These are phyloP conservation scores for Halictus rubicundus DNA, from an alignment of 1,140 invertebrate genomes.

Conservation along the genomic window DNA sequence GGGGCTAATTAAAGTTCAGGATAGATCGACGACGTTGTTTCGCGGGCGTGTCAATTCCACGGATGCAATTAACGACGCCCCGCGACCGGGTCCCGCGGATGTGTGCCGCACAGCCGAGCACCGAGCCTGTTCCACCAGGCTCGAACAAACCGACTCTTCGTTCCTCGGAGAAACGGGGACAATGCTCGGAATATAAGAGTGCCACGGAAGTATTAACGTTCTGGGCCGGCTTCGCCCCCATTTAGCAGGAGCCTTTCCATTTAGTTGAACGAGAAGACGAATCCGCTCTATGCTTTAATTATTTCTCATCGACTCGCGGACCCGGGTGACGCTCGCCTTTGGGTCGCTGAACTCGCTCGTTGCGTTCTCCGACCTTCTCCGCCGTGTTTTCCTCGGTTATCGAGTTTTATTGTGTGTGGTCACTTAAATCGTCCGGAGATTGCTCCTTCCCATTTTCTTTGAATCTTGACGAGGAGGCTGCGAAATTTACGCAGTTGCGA, in stretches of 20 bases:
- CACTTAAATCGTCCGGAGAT: too few relatives aligned
- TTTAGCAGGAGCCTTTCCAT: background rate
- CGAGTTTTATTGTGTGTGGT: too few relatives aligned
- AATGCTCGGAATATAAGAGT: background rate
- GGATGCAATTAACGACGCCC: background rate
- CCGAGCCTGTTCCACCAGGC: too few relatives aligned
- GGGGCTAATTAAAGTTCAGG: conserved; percentile 12
- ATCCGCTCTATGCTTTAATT: background rate
- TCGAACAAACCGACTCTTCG: background rate
- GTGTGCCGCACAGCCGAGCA: too few relatives aligned
- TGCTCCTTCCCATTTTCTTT: too few relatives aligned
- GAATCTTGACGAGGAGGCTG: too few relatives aligned
- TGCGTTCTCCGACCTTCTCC: too few relatives aligned
- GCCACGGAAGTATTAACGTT: background rate
- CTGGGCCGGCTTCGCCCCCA: background rate
- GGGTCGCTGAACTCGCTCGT: too few relatives aligned
- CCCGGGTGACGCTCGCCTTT: background rate
- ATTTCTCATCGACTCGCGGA: background rate
- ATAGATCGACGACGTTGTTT: background rate
- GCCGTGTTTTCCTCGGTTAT: too few relatives aligned
- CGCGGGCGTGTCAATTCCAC: background rate
- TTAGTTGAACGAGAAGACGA: background rate
- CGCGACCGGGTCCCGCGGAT: background rate
- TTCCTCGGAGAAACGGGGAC: background rate
- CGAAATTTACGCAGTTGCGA: too few relatives aligned